These are phyloP conservation scores for Gobionotothen gibberifrons DNA, from an alignment of 2,797 vertebrate species.

Conservation along the genomic window DNA sequence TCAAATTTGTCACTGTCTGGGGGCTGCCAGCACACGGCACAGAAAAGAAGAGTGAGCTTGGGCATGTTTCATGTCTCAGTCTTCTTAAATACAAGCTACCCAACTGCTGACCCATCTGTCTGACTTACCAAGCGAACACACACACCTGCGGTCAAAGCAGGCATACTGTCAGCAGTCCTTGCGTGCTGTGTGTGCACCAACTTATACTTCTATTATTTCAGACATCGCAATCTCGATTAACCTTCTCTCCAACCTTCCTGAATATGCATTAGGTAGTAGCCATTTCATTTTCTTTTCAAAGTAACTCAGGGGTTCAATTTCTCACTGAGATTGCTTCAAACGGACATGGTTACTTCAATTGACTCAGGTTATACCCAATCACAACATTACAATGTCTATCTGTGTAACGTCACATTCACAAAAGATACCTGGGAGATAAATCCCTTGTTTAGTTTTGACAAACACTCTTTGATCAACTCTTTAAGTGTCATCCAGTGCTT, in stretches of 20 bases:
- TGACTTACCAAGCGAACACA: slow-evolving; percentile 52
- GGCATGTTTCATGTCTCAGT: slow-evolving; percentile 50
- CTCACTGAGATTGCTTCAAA: not conserved
- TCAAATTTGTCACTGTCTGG: slow-evolving; percentile 67
- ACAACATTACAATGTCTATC: not conserved
- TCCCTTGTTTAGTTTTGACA: not conserved
- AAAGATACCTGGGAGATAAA: not conserved
- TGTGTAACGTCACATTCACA: not conserved
- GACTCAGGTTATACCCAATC: not conserved
- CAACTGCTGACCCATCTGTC: slow-evolving; percentile 65
- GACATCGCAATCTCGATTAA: slow-evolving; percentile 40
- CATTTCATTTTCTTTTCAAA: not conserved
- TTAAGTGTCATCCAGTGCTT: not conserved
- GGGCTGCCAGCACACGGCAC: slow-evolving; percentile 47
- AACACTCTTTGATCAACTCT: not conserved
- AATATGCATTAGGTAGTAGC: slow-evolving; percentile 7
- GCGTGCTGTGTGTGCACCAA: slow-evolving; percentile 22
- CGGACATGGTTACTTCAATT: not conserved
- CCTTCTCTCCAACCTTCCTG: slow-evolving; percentile 21
- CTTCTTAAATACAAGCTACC: slow-evolving; percentile 58
- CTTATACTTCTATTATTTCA: slow-evolving; percentile 31
- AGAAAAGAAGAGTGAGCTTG: slow-evolving; percentile 13
- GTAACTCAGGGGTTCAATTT: slow-evolving; percentile 8
- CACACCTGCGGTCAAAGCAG: slow-evolving; percentile 50
- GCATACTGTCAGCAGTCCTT: slow-evolving; percentile 42